Percentiles rank a stretch among this genome's conserved stretches.
These are phyloP conservation scores for Actenoides lindsayi DNA, from an alignment of 2,113 vertebrate genomes.

Conservation along the genomic window DNA sequence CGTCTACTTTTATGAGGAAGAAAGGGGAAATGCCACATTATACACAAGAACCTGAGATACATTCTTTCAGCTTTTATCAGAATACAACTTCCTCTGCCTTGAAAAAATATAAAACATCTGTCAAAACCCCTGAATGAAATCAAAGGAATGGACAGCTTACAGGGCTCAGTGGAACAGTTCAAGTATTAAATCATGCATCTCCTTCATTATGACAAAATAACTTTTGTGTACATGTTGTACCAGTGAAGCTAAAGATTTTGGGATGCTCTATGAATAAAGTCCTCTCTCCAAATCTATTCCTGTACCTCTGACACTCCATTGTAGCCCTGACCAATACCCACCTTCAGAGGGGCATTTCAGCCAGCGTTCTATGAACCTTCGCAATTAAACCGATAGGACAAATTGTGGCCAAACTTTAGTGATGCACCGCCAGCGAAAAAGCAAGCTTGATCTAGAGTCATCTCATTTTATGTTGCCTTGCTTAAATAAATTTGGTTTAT, in stretches of 20 bases:
- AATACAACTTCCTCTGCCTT: slow-evolving; percentile 13
- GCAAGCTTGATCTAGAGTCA: background rate
- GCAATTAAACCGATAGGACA: background rate
- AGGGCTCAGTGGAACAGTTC: slow-evolving; percentile 39
- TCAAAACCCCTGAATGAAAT: slow-evolving; percentile 54
- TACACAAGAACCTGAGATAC: slow-evolving; percentile 26
- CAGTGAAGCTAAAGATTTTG: background rate
- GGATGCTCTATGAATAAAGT: background rate
- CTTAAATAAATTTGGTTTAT: background rate
- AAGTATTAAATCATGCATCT: slow-evolving; percentile 49
- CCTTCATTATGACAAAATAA: slow-evolving; percentile 57
- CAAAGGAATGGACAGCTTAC: slow-evolving; percentile 36
- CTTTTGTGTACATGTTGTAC: slow-evolving; percentile 25
- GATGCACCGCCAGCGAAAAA: background rate
- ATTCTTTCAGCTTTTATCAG: slow-evolving; percentile 50
- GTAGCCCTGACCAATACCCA: background rate
- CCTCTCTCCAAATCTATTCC: background rate
- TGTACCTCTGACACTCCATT: background rate
- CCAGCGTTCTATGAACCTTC: background rate
- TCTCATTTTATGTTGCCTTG: background rate
- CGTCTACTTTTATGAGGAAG: background rate
- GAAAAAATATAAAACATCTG: slow-evolving; percentile 58
- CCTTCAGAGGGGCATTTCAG: background rate
- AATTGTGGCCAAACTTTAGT: background rate
- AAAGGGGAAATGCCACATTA: slow-evolving; percentile 24